Percentiles rank a stretch among this genome's conserved stretches.
phyloP scores from a whole-genome alignment of 2,888 invertebrate genomes.

The Heliconius hortense region DNA sequence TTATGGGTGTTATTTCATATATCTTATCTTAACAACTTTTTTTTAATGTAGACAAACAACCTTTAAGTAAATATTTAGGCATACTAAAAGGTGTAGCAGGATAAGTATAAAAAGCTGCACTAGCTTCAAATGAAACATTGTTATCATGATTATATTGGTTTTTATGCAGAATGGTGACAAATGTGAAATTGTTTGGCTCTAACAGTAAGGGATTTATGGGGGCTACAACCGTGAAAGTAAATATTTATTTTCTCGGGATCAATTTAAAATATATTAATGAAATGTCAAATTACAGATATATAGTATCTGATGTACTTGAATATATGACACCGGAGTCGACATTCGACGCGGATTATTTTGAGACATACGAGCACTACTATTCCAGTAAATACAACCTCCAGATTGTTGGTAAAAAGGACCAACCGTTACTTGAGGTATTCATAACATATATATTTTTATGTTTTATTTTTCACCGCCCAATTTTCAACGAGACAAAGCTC shows the following conservation, averaged over 20 bases:
- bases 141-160: too few relatives aligned
- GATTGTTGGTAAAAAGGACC: conserved; percentile 83
- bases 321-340: conserved; percentile 84
- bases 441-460: neutral
- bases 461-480: neutral
- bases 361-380: conserved; percentile 89
- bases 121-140: too few relatives aligned
- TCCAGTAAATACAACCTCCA: conserved; percentile 85
- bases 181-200: too few relatives aligned
- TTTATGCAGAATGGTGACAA: too few relatives aligned
- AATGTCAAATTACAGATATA: conserved; percentile 72
- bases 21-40: too few relatives aligned
- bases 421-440: conserved; percentile 90
- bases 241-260: too few relatives aligned
- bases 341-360: conserved; percentile 84
- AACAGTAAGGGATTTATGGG: too few relatives aligned
- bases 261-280: too few relatives aligned
- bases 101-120: too few relatives aligned
- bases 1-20: neutral
- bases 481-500: neutral
- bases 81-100: too few relatives aligned
- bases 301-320: conserved; percentile 86
- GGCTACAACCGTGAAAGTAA: too few relatives aligned
- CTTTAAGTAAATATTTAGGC: neutral
- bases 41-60: neutral